Base-by-base conservation (phyloP, 1,140 invertebrate genomes). In the Pogonomyrmex barbatus region DNA sequence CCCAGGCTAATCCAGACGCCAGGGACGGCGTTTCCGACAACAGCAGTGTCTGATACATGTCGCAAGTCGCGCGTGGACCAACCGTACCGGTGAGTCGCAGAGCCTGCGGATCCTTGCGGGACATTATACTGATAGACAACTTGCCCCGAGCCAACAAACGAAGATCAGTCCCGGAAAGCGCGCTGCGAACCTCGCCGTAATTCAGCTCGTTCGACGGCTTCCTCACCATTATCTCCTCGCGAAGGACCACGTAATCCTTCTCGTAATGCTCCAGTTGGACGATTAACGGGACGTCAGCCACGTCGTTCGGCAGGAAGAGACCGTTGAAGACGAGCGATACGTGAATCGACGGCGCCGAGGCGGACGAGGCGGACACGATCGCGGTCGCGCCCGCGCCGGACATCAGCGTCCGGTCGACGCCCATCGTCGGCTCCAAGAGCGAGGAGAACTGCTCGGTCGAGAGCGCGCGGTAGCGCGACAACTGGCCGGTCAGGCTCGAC, bases 371-470 rank as follows among this genome's bases (percentile, higher is more conserved):
- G 0, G 98, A 98, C 0, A 99, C 97, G 17, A 98, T 97, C 4
- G 98, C 98, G 0, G 98, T 98, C 1, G 97, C 98, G 17, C 97
- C 98, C 36, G 96, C 96, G 2, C 97, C 97, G 12, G 94, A 91
- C 94, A 95, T 96, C 89, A 93, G 92, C 33, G 94, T 89, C 36
- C 93, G 93, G 58, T 95, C 95, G 8, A 95, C 92, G 2, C 95
- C 93, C 30, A 95, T 93, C 1, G 97, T 96, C 0, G 97, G 97
- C 90, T 97, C 97, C 75, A 99, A 92, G 6, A 98, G 93, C 0
- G 97, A 96, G n/a, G 97, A 98, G 92, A 98, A 98, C 89, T 98
- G 96, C 92, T 99, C 98, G 1, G 96, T 97, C 36, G 96, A 96
- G 39, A 98, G 91, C 0, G 97, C 97, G 68, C 96, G 93, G 88